Conservation (phyloP, 2,797 vertebrate species). For the Lateolabrax maculatus region DNA sequence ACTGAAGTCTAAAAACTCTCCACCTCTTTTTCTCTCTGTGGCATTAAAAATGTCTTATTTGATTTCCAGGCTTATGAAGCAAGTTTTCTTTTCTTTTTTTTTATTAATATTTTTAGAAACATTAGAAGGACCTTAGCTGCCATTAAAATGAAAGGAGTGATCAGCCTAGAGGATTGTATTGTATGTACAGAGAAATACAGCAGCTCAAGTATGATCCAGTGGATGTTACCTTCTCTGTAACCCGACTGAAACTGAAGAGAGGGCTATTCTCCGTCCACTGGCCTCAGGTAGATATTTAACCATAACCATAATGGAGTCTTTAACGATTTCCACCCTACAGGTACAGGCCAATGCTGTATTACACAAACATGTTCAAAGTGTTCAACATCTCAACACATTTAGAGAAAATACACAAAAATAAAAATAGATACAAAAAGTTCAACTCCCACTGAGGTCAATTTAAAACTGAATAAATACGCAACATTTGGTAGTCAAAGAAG, state of each 20-base stretch:
- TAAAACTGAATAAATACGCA: background rate
- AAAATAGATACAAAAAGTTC: background rate
- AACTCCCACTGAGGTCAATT: conserved; percentile 9
- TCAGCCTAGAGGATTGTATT: background rate
- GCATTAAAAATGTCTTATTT: background rate
- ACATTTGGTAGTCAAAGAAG: background rate
- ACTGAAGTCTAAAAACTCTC: background rate
- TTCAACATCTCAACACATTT: background rate
- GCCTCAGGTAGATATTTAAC: background rate
- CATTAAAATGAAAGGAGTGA: background rate
- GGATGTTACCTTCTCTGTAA: no score
- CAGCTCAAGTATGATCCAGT: no score
- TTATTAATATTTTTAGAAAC: background rate
- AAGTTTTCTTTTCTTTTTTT: background rate
- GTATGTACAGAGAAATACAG: no score
- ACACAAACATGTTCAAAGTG: background rate
- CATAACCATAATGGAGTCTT: background rate
- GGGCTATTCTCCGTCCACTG: background rate
- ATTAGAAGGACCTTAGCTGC: background rate
- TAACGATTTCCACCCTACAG: background rate
- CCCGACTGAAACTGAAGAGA: no score
- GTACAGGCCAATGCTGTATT: background rate
- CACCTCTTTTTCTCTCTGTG: background rate
- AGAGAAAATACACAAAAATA: background rate
- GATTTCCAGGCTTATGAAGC: background rate